phyloP scores from a whole-genome alignment of 2,113 vertebrate genomes.

The Oncorhynchus mykiss region DNA sequence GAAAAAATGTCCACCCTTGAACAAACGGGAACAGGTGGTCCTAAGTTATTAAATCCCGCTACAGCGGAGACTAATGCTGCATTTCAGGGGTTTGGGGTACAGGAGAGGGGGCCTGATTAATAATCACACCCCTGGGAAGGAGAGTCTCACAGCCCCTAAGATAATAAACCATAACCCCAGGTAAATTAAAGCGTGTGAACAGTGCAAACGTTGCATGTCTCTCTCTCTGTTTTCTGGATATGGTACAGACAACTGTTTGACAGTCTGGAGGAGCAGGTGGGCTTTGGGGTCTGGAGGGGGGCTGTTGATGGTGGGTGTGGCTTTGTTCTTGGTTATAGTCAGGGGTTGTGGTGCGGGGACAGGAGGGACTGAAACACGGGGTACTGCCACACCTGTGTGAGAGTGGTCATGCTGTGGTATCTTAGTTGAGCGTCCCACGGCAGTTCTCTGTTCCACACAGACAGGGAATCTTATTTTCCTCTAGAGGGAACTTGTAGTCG shows the following conservation, averaged over 20 bases:
- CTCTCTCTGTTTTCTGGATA: conserved; percentile 46
- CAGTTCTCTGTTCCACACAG: conserved; percentile 92
- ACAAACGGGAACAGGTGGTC: neutral
- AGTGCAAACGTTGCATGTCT: conserved; percentile 56
- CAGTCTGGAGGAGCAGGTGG: neutral
- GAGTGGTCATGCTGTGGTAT: neutral
- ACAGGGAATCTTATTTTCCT: conserved; percentile 95
- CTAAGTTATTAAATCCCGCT: neutral
- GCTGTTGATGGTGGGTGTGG: neutral
- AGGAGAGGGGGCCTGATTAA: conserved; percentile 6
- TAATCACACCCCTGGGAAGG: neutral
- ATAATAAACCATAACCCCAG: conserved; percentile 21
- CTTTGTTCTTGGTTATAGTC: conserved; percentile 9
- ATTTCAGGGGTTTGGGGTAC: neutral
- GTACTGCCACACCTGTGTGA: neutral
- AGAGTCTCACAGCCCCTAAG: conserved; percentile 21
- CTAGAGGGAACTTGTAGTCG: conserved; percentile 96
- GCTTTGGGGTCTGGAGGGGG: neutral
- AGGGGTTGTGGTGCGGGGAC: neutral
- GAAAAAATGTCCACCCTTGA: neutral
- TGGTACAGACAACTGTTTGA: conserved; percentile 17
- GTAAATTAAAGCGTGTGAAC: conserved; percentile 44
- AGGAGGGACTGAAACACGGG: neutral
- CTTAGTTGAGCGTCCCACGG: conserved; percentile 88
- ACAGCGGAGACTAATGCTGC: conserved; percentile 18